phyloP scores from a whole-genome alignment of 2,797 vertebrate species.

The Gallinago stenura region DNA sequence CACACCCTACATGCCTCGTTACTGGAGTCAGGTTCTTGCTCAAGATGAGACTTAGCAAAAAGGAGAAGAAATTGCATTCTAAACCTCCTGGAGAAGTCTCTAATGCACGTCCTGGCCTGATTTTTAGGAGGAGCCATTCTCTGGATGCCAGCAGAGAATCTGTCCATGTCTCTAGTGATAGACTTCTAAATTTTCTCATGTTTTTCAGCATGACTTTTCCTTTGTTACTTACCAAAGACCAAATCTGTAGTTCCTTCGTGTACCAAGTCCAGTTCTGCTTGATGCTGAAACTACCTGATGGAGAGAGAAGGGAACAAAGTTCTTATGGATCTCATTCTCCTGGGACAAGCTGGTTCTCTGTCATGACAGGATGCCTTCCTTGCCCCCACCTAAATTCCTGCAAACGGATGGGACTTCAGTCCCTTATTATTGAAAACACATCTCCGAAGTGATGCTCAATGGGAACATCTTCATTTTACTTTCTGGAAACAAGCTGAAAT shows the following conservation, averaged over 20 bases:
- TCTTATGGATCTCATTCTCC: background rate
- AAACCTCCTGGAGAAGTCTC: background rate
- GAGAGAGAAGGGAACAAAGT: background rate
- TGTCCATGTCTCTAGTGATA: accelerated
- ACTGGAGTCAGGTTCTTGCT: background rate
- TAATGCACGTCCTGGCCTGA: background rate
- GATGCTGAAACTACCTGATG: background rate
- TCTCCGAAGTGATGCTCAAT: background rate
- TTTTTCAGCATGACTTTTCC: background rate
- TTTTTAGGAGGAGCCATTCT: background rate
- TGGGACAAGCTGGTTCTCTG: background rate
- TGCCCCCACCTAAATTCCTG: background rate
- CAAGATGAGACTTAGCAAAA: background rate
- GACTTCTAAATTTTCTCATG: background rate
- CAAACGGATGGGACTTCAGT: accelerated
- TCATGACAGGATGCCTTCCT: accelerated
- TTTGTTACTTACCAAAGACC: background rate
- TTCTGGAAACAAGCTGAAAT: background rate
- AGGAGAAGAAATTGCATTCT: background rate
- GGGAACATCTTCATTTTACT: background rate
- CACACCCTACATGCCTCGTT: accelerated
- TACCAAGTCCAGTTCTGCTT: background rate
- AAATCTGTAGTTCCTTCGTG: background rate
- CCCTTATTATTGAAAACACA: background rate
- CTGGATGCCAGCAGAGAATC: background rate